Base-by-base conservation (phyloP, 2,113 vertebrate genomes). In the Xiphophorus hellerii region DNA sequence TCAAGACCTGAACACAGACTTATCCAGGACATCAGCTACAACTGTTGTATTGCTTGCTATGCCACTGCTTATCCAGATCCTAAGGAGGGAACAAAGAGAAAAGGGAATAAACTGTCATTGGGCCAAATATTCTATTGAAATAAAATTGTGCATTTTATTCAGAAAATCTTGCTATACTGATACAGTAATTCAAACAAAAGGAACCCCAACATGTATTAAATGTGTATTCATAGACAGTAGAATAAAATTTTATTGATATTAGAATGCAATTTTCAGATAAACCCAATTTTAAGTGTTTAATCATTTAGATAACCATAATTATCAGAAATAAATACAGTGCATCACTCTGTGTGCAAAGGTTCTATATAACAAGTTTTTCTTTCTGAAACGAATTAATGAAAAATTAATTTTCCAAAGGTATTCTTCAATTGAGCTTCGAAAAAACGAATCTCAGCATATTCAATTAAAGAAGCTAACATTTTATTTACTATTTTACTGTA, bases 381-480 rank as follows among this genome's bases (percentile, higher is more conserved):
- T 58, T 58, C 22, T n/a, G 8, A 58, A 58, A n/a, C n/a, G 2
- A 58, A 58, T 58, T 1, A 48, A 2, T 48, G 44, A 48, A 58
- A 58, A 58, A 9, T 9, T 5, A 0, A n/a, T 17, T 25, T 54
- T 25, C 15, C 6, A 22, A 58, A 9, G 22, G 9, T 58, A n/a
- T n/a, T 37, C 17, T 6, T 48, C 9, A 58, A 58, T 10, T 58
- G 25, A n/a, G 25, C 51, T 58, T 58, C 22, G 9, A 11, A 62
- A 33, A 62, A 9, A 15, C 17, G 3, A 62, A 67, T 31, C 28
- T 11, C 30, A 69, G 20, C 17, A 29, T 39, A 28, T 20, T 71
- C 69, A 68, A 78, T 62, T 27, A 30, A 29, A 54, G 81, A 84
- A 76, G 74, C 68, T 82, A 80, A 71, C 66, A 35, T 90, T 84